These are phyloP conservation scores for Sebastiscus tertius DNA, from an alignment of 2,797 vertebrate species.

Conservation along the genomic window DNA sequence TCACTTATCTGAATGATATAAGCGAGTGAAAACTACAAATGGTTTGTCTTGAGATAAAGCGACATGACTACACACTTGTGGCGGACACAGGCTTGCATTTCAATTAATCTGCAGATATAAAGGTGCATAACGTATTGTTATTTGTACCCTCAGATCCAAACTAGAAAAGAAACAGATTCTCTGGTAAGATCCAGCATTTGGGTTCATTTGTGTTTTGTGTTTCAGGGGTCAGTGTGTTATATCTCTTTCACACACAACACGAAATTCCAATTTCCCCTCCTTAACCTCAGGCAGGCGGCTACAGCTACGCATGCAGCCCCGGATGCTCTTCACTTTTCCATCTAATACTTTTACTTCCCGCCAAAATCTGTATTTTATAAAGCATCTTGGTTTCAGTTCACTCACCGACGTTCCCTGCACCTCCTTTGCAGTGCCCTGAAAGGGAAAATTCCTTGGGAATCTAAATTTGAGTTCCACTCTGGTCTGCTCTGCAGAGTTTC, in stretches of 20 bases:
- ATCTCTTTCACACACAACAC: conserved; percentile 43
- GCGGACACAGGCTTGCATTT: background rate
- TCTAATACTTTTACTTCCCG: conserved; percentile 24
- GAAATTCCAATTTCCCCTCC: conserved; percentile 59
- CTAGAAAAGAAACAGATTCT: background rate
- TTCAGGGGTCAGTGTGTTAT: conserved; percentile 35
- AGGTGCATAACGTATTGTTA: background rate
- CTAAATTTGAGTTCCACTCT: conserved; percentile 19
- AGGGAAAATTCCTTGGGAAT: conserved; percentile 8
- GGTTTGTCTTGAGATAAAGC: background rate
- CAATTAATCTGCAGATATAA: background rate
- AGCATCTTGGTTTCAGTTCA: background rate
- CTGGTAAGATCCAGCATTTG: conserved; percentile 7
- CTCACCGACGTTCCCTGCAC: background rate
- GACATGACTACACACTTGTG: too few species aligned
- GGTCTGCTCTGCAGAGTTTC: conserved; percentile 23
- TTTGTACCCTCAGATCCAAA: background rate
- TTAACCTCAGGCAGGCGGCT: conserved; percentile 40
- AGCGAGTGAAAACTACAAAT: background rate
- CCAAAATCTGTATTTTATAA: conserved; percentile 33
- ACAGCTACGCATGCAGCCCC: conserved; percentile 21
- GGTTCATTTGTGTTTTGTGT: conserved; percentile 34
- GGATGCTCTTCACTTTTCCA: conserved; percentile 33
- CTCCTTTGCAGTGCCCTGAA: background rate
- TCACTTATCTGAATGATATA: background rate